Evolutionary conservation across 2,113 vertebrate species (phyloP).

Genomic region (Elachura formosa): DNA sequence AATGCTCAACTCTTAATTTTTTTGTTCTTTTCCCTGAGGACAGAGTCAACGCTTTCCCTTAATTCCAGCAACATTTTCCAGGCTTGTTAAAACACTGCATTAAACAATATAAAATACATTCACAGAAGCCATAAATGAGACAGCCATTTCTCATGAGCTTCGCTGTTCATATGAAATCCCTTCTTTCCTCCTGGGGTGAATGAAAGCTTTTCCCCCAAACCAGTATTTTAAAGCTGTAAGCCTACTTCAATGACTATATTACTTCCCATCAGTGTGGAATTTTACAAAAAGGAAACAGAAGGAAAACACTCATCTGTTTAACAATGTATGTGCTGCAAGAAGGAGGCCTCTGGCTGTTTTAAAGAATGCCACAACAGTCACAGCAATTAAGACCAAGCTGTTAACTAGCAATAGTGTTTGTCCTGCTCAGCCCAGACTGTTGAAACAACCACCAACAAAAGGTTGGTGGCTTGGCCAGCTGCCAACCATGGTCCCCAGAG

Average conservation of each 20-base stretch:
- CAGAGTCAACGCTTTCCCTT: neutral
- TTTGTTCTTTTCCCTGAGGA: neutral
- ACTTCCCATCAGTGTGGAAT: neutral
- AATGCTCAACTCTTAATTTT: neutral
- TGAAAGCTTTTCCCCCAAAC: neutral
- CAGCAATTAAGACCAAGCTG: neutral
- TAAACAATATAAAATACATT: neutral
- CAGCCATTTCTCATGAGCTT: neutral
- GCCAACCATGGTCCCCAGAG: constrained; percentile 1
- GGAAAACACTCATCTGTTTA: constrained; percentile 47
- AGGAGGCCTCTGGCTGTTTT: neutral
- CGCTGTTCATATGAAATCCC: neutral
- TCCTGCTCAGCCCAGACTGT: neutral
- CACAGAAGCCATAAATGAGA: neutral
- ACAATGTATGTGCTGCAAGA: neutral
- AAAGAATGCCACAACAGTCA: constrained; percentile 5
- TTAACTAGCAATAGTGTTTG: constrained; percentile 5
- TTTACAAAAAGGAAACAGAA: constrained; percentile 67
- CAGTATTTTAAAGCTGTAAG: constrained; percentile 26
- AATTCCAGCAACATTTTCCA: neutral
- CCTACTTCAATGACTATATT: neutral
- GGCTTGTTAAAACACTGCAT: neutral
- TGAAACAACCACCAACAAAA: neutral
- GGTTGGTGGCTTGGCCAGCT: neutral
- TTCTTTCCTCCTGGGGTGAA: neutral